Evolutionary conservation across 2,797 vertebrate species (phyloP), one percentile per base, ranked within the genome.

Genomic region (Gallirallus australis): DNA sequence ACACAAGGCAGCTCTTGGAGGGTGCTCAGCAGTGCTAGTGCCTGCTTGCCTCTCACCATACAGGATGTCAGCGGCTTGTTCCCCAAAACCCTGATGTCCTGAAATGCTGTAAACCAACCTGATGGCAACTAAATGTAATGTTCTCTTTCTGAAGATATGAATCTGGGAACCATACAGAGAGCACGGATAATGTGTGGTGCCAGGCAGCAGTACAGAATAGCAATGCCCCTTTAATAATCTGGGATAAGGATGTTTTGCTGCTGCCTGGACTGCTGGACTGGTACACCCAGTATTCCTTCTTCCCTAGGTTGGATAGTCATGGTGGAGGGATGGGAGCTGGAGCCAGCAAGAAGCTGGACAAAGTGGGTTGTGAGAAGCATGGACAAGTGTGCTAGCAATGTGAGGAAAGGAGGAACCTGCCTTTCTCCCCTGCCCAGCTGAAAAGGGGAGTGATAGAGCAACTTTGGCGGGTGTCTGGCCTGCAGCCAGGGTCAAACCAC

Each of bases 91-190:
- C 53, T 42, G 12, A 6, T 30, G 16, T 37, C 39, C 13, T 31
- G 18, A 37, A 73, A 69, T 27, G 60, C 12, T 59, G 83, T 72
- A 89, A 81, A 81, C 52, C 31, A 60, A 47, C 5, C 42, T 79
- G 39, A 28, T 20, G 64, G 17, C 30, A 56, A 54, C 5, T 7
- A 45, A n/a, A 19, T 15, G 9, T 30, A 42, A 7, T 5, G 7
- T 20, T 15, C 5, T 39, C 8, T 57, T 81, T 50, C 20, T 39
- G 35, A 82, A 59, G 57, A 33, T 4, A 33, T 0, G 0, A 35
- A 45, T 78, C 57, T 52, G 24, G 63, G 77, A 65, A 59, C 21
- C n/a, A 8, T 7, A 6, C 4, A 59, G 53, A 59, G n/a, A 85
- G 14, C 30, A 33, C 6, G 0, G 4, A 7, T 21, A 33, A 17